These are phyloP conservation scores for Furcula furcula DNA, from an alignment of 2,888 invertebrate species.

Conservation along the genomic window DNA sequence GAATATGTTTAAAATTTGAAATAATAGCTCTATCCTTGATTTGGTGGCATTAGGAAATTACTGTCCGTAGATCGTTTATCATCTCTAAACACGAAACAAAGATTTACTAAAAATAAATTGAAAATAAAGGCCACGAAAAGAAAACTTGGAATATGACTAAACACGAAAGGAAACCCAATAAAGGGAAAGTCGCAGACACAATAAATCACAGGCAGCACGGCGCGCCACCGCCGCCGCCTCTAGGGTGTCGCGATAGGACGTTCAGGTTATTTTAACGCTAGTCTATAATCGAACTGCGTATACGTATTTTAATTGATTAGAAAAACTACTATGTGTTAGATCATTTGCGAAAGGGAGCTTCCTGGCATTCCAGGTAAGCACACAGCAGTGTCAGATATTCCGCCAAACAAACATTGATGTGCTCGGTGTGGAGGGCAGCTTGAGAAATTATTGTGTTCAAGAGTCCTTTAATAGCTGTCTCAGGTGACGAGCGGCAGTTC, in stretches of 20 bases:
- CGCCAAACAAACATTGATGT: no score
- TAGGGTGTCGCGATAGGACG: slow-evolving; percentile 17
- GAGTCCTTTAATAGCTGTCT: no score
- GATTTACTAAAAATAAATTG: slow-evolving; percentile 4
- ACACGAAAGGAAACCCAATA: slow-evolving; percentile 34
- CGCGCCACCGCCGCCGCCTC: slow-evolving; percentile 19
- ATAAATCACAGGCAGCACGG: slow-evolving; percentile 49
- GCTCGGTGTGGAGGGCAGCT: no score
- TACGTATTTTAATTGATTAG: no score
- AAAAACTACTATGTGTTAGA: no score
- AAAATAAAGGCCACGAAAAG: slow-evolving; percentile 18
- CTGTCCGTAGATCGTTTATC: neutral
- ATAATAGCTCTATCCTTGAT: neutral
- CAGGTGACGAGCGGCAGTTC: no score
- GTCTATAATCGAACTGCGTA: no score
- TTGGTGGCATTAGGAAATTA: neutral
- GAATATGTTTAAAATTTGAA: neutral
- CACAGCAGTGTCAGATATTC: no score
- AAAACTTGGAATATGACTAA: slow-evolving; percentile 26
- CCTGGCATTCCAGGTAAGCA: no score
- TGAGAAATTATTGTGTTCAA: no score
- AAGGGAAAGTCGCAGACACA: slow-evolving; percentile 47
- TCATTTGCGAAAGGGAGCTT: no score
- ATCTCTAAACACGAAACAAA: slow-evolving; percentile 4
- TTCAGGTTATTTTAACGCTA: slow-evolving; percentile 19